Evolutionary conservation across 2,888 invertebrate species (phyloP), one percentile per base, ranked within the genome.

Genomic region (Parnassius smintheus): DNA sequence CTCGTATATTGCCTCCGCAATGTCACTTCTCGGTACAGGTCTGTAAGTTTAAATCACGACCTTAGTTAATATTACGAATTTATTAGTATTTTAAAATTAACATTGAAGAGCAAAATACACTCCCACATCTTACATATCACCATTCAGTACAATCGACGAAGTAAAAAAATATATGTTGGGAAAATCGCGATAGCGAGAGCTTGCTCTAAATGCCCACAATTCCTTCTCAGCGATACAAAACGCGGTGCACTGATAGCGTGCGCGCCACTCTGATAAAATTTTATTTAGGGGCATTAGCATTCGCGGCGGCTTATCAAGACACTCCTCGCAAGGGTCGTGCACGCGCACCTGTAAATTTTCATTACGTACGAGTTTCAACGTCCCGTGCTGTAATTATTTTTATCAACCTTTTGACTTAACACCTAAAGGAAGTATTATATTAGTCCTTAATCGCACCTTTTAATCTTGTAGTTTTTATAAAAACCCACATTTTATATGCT

Each of bases 211-310:
- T 73, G 72, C 72, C 68, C 63, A 73, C 68, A 75, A 76, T 74
- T 78, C 72, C 73, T 73, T 68, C 70, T 64, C 69, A 64, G 69
- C 72, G 73, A 75, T 77, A 75, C 72, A 75, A 71, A 75, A 74
- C 74, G 71, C 73, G 69, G 74, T 68, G 66, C 69, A 63, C 69
- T 71, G 83, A 85, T 83, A 83, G 70, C 72, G 72, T 68, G 72
- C 72, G 68, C 75, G 73, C 70, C 63, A 72, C 71, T 74, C 72
- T 80, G 85, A 84, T 86, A 85, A 85, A 81, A 84, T 82, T 84
- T 85, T 84, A 85, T 85, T 82, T 80, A 82, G 75, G 72, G 70
- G 75, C 83, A 86, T 86, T 86, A 83, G 81, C 82, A 85, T 83
- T 84, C 73, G 73, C 75, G 66, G 73, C 72, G 75, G 82, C 86